phyloP scores from a whole-genome alignment of 2,797 vertebrate genomes.

The Hippopotamyrus pictus region DNA sequence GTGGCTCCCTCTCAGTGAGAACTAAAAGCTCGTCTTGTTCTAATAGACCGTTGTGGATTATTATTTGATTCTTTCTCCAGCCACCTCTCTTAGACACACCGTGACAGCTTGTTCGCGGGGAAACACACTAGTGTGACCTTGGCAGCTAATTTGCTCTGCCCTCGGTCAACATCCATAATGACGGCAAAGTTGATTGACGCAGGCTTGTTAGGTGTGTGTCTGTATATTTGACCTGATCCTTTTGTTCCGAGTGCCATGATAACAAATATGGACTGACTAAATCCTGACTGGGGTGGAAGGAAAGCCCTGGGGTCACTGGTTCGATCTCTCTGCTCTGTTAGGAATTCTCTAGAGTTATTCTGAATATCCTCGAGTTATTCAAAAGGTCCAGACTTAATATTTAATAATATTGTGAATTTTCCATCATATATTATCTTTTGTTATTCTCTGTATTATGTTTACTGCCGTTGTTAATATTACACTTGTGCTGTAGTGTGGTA shows the following conservation, averaged over 20 bases:
- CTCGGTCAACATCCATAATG: constrained; percentile 54
- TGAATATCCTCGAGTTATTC: background rate
- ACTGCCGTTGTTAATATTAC: constrained; percentile 18
- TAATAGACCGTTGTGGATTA: constrained; percentile 46
- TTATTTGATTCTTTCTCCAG: constrained; percentile 62
- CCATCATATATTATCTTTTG: constrained; percentile 22
- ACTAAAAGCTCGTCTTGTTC: constrained; percentile 33
- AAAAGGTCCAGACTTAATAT: background rate
- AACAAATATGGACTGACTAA: background rate
- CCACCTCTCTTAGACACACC: constrained; percentile 61
- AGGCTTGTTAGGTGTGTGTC: constrained; percentile 36
- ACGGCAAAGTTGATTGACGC: constrained; percentile 35
- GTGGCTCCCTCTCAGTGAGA: constrained; percentile 5
- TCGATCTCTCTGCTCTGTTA: background rate
- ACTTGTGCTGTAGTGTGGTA: background rate
- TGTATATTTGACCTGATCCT: constrained; percentile 25
- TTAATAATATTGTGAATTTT: constrained; percentile 21
- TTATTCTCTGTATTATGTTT: background rate
- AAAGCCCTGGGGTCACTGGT: background rate
- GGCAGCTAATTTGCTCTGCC: constrained; percentile 66
- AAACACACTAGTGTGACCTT: constrained; percentile 65
- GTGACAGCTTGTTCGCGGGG: constrained; percentile 59
- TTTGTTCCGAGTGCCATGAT: background rate
- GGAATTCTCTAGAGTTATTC: background rate
- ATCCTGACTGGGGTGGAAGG: background rate